Percentiles rank a stretch among this genome's conserved stretches.
Evolutionary conservation across 2,888 invertebrate species (phyloP).

Genomic region (Heliconius charithonia): DNA sequence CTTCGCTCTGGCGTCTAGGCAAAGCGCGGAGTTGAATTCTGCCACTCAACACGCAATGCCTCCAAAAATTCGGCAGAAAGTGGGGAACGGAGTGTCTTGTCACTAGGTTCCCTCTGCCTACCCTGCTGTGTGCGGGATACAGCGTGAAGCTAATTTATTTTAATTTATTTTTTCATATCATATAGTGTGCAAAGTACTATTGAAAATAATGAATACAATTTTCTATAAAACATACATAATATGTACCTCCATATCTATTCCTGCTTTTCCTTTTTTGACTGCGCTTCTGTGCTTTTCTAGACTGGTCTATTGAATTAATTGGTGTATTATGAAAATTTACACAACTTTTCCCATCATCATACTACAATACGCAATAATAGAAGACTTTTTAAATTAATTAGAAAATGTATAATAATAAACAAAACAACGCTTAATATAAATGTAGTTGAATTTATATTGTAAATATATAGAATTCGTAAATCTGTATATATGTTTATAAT

Average conservation of each 20-base stretch:
- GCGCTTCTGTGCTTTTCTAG: not conserved
- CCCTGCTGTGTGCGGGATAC: too few species aligned
- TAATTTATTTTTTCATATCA: not conserved
- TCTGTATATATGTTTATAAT: constrained; percentile 27
- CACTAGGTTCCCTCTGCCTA: too few species aligned
- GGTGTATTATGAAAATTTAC: not conserved
- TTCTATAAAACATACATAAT: not conserved
- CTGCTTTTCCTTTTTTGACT: not conserved
- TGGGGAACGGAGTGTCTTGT: too few species aligned
- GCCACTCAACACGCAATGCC: too few species aligned
- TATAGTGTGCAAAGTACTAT: not conserved
- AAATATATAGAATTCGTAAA: constrained; percentile 28
- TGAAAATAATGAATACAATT: not conserved
- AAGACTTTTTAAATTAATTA: constrained; percentile 1
- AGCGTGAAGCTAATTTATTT: too few species aligned
- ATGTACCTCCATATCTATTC: not conserved
- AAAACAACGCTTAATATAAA: constrained; percentile 17
- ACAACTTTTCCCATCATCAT: too few species aligned
- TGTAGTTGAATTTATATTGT: constrained; percentile 30
- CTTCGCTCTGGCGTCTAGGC: too few species aligned
- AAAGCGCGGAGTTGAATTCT: too few species aligned
- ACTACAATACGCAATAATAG: constrained; percentile 14
- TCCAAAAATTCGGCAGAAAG: too few species aligned
- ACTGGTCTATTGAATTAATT: not conserved
- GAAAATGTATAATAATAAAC: not conserved